phyloP scores from a whole-genome alignment of 2,797 vertebrate genomes.

The Melopsittacus undulatus region DNA sequence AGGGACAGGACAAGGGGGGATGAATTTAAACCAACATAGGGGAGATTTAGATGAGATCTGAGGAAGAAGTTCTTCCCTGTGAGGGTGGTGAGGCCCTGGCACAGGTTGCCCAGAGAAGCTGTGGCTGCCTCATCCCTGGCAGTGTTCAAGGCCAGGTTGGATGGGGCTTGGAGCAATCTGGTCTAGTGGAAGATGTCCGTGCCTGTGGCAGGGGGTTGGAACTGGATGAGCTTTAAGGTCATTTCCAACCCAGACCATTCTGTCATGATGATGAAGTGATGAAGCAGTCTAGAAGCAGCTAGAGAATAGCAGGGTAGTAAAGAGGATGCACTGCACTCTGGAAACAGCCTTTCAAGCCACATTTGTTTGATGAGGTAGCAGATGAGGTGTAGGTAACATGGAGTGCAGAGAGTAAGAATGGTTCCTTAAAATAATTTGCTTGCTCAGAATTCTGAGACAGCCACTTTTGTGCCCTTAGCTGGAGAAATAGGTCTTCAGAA shows the following conservation, averaged over 20 bases:
- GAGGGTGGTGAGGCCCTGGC: no score
- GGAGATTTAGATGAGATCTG: no score
- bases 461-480: neutral
- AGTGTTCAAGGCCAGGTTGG: neutral
- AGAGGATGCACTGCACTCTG: neutral
- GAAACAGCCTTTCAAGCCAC: neutral
- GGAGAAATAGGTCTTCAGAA: neutral
- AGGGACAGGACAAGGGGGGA: no score
- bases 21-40: no score
- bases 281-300: neutral
- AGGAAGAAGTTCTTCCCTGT: no score
- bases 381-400: rapidly evolving
- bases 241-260: neutral
- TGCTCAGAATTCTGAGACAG: neutral
- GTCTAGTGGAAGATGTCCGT: neutral
- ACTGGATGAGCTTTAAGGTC: neutral
- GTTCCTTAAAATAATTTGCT: rapidly evolving
- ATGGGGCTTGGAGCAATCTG: neutral
- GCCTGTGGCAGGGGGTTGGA: neutral
- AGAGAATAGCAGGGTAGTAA: neutral
- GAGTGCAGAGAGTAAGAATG: neutral
- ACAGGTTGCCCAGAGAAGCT: neutral
- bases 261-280: neutral
- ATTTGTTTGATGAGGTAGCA: neutral
- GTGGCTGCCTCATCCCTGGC: neutral